Conservation (phyloP, 1,140 invertebrate genomes). For the Zeugodacus cucurbitae region DNA sequence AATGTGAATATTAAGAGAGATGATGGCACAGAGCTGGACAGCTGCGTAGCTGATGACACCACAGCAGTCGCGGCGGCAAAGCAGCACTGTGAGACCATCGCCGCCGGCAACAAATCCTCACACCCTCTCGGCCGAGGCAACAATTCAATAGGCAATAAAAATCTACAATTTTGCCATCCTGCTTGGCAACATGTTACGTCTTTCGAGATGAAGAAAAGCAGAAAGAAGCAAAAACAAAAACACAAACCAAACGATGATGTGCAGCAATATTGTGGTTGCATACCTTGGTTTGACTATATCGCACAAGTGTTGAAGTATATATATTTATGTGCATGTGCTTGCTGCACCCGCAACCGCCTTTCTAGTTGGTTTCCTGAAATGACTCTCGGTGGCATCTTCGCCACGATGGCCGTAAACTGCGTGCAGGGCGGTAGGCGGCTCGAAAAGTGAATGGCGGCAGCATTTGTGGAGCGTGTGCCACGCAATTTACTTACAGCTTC, state of each 20-base stretch:
- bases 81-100: not conserved
- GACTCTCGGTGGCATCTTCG: slow-evolving; percentile 5
- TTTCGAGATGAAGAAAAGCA: not conserved
- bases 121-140: not conserved
- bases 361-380: not conserved
- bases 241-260: not conserved
- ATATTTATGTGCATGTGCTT: not conserved
- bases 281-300: not conserved
- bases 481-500: not conserved
- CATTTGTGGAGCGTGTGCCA: not conserved
- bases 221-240: not conserved
- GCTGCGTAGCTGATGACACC: not conserved
- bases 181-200: slow-evolving; percentile 27
- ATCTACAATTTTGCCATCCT: slow-evolving; percentile 14
- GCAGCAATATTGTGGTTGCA: not conserved
- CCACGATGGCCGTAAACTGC: not conserved
- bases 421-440: not conserved
- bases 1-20: not conserved
- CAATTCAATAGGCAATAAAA: slow-evolving; percentile 34
- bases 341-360: slow-evolving; percentile 28
- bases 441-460: slow-evolving; percentile 25
- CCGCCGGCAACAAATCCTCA: slow-evolving; percentile 1
- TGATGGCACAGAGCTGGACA: not conserved
- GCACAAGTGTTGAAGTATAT: not conserved
- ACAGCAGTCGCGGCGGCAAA: not conserved